phyloP scores from a whole-genome alignment of 2,888 invertebrate species.

The Timema podura region DNA sequence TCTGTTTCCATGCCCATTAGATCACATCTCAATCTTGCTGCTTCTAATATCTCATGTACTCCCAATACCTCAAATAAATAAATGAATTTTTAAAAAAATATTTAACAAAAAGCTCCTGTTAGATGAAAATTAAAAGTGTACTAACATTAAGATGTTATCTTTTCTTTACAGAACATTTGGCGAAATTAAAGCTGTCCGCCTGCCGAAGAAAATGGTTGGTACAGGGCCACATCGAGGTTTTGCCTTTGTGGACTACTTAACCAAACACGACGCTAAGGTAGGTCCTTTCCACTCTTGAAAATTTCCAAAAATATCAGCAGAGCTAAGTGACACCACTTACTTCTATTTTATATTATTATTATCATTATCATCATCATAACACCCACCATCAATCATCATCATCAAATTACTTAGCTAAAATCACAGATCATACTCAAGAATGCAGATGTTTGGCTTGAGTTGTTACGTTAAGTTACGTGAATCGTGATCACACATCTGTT shows the following conservation, averaged over 20 bases:
- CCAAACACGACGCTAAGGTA: constrained; percentile 89
- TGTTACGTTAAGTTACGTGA: no score
- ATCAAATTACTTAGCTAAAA: no score
- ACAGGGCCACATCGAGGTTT: constrained; percentile 88
- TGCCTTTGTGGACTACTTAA: constrained; percentile 90
- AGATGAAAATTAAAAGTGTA: background rate
- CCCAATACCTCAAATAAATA: no score
- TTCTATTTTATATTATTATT: no score
- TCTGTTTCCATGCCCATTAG: no score
- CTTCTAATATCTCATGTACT: no score
- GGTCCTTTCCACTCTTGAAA: constrained; percentile 18
- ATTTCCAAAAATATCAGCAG: background rate
- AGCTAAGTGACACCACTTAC: background rate
- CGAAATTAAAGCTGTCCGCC: constrained; percentile 79
- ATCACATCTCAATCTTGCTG: no score
- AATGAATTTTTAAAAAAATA: background rate
- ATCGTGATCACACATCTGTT: no score
- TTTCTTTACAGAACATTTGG: constrained; percentile 75
- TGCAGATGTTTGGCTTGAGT: no score
- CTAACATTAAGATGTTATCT: constrained; percentile 14
- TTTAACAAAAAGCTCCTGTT: background rate
- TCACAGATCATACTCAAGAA: no score
- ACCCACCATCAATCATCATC: no score
- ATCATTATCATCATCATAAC: no score
- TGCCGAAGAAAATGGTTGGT: constrained; percentile 85